Percentiles rank a stretch among this genome's conserved stretches.
phyloP scores from a whole-genome alignment of 2,113 vertebrate genomes.

The Atractosteus spatula region DNA sequence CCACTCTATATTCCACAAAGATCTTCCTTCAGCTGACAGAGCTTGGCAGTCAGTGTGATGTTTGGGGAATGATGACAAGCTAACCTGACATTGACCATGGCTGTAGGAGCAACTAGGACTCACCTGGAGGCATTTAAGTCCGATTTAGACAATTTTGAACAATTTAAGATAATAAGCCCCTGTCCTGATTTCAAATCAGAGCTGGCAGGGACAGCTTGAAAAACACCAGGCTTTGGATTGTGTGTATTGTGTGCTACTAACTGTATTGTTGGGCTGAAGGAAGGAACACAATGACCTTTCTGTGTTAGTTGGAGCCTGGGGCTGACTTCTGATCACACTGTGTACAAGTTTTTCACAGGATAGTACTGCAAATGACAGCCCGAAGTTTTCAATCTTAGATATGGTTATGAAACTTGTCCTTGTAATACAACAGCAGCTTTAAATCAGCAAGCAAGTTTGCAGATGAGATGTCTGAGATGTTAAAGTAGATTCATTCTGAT shows the following conservation, averaged over 20 bases:
- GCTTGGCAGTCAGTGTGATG: constrained; percentile 48
- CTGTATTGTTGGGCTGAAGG: neutral
- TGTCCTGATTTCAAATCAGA: constrained; percentile 48
- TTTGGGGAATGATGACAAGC: constrained; percentile 53
- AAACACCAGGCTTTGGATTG: constrained; percentile 1
- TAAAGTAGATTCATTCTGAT: no score
- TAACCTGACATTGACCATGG: constrained; percentile 53
- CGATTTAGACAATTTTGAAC: constrained; percentile 62
- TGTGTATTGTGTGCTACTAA: neutral
- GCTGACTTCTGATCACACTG: no score
- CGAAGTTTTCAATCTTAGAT: no score
- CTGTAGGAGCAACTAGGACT: constrained; percentile 36
- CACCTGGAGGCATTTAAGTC: constrained; percentile 67
- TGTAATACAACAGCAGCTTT: no score
- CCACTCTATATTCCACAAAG: constrained; percentile 20
- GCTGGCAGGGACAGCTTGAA: constrained; percentile 28
- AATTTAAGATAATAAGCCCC: constrained; percentile 59
- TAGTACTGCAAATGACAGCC: no score
- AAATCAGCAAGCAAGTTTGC: no score
- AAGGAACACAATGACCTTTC: neutral
- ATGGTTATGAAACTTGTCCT: no score
- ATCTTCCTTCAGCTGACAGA: constrained; percentile 33
- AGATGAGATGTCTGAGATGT: no score
- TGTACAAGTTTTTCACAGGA: no score
- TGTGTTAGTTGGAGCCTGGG: neutral